Evolutionary conservation across 2,797 vertebrate genomes (phyloP), one percentile per base, ranked within the genome.

Genomic region (Glossophaga mutica): DNA sequence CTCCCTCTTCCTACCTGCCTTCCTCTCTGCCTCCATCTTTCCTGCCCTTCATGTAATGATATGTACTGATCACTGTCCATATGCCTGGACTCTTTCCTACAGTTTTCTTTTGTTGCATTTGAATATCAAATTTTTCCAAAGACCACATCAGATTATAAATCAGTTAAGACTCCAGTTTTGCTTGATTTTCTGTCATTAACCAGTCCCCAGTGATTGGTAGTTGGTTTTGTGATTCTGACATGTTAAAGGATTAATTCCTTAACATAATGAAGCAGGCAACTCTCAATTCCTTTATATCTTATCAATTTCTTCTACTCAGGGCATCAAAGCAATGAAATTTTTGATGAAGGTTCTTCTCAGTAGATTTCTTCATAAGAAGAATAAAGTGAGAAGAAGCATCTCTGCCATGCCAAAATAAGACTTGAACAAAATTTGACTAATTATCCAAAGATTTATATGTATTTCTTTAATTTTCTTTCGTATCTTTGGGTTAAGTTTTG

Each of bases 151-250:
- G 42, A 46, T 68, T 81, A 9, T 50, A 59, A 48, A 3, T 86
- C 32, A 44, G 24, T 67, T 67, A 78, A 90, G 44, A 90, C 42
- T 19, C 4, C 32, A 77, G 4, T 62, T 95, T 65, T 74, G 24
- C 32, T 67, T 92, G n/a, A 78, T 82, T 96, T 96, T 92, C 29
- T 94, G 9, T 83, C 67, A 78, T 70, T 73, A 93, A 87, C 26
- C 29, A 70, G 44, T 91, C 16, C 48, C 24, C 67, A 42, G 26
- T 42, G 37, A 14, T 42, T 46, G 5, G 26, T 83, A 32, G 55
- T 85, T 48, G 11, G 37, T 94, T 39, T 84, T 87, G 50, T 50
- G 52, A 67, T 91, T 11, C 21, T 52, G 18, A 5, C 22, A 32
- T 81, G 12, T 78, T 87, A 88, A 92, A 73, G n/a, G 42, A 57